These are phyloP conservation scores for Pseudocheirus occidentalis DNA, from an alignment of 2,797 vertebrate genomes.

Conservation along the genomic window DNA sequence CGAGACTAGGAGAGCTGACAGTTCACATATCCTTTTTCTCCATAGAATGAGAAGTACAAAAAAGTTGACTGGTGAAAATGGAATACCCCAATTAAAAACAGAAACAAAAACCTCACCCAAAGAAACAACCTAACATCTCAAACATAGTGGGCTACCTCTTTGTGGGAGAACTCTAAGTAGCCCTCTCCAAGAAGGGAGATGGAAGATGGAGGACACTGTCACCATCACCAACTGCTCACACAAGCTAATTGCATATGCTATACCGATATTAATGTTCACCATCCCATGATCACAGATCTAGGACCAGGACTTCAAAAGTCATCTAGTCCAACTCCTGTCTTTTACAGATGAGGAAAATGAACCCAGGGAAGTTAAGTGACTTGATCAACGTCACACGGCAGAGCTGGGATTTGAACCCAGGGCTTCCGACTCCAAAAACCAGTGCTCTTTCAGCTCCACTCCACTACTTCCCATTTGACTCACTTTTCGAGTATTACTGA, in stretches of 20 bases:
- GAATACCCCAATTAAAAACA: background rate
- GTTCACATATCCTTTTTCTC: slow-evolving; percentile 60
- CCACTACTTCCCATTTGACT: background rate
- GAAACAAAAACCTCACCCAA: background rate
- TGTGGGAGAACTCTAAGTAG: background rate
- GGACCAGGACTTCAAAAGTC: background rate
- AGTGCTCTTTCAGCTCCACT: background rate
- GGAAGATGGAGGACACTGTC: background rate
- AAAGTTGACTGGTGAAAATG: background rate
- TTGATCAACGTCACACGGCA: background rate
- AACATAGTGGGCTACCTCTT: background rate
- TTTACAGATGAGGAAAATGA: background rate
- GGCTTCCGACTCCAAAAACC: background rate
- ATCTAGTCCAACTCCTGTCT: background rate
- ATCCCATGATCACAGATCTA: background rate
- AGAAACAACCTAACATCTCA: background rate
- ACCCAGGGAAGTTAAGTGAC: background rate
- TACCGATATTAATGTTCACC: background rate
- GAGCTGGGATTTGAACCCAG: background rate
- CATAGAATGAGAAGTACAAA: slow-evolving; percentile 25
- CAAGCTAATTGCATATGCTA: background rate
- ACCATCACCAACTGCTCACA: background rate
- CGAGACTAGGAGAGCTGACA: slow-evolving; percentile 45
- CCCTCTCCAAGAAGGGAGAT: fast-evolving
- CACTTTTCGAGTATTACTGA: background rate